A percentile compares a stretch with the other conserved stretches of the same genome.
Evolutionary conservation across 2,888 invertebrate genomes (phyloP).

Genomic region (Chalcis sispes): DNA sequence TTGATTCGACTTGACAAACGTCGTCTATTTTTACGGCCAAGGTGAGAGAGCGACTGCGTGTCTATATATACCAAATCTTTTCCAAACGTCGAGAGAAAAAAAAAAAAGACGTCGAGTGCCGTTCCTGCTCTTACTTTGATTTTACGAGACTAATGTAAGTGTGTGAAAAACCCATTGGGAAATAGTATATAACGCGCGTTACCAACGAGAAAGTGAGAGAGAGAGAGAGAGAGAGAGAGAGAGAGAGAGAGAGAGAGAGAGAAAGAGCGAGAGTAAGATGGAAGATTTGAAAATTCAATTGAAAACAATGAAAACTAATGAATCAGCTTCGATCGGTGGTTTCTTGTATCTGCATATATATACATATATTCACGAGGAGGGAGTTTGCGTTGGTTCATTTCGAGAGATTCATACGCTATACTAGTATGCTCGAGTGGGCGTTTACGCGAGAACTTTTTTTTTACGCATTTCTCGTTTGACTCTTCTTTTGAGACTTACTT

Average conservation of each 20-base stretch:
- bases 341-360: not conserved
- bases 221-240: not conserved
- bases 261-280: not conserved
- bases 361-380: not conserved
- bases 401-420: constrained; percentile 14
- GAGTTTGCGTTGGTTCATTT: not conserved
- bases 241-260: not conserved
- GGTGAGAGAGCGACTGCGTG: constrained; percentile 8
- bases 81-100: too few species aligned
- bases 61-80: too few species aligned
- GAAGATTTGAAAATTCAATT: constrained; percentile 14
- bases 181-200: not conserved
- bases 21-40: constrained; percentile 28
- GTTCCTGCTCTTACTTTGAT: too few species aligned
- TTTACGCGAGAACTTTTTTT: constrained; percentile 6
- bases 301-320: constrained; percentile 34
- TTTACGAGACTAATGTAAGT: too few species aligned
- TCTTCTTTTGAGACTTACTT: not conserved
- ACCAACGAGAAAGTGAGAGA: not conserved
- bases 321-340: constrained; percentile 8
- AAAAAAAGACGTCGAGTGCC: too few species aligned
- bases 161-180: too few species aligned
- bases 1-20: not conserved
- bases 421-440: not conserved
- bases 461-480: not conserved